Percentiles rank a stretch among this genome's conserved stretches.
phyloP scores from a whole-genome alignment of 53 echinoderm and acorn worm genomes.

The Echinarachnius parma region DNA sequence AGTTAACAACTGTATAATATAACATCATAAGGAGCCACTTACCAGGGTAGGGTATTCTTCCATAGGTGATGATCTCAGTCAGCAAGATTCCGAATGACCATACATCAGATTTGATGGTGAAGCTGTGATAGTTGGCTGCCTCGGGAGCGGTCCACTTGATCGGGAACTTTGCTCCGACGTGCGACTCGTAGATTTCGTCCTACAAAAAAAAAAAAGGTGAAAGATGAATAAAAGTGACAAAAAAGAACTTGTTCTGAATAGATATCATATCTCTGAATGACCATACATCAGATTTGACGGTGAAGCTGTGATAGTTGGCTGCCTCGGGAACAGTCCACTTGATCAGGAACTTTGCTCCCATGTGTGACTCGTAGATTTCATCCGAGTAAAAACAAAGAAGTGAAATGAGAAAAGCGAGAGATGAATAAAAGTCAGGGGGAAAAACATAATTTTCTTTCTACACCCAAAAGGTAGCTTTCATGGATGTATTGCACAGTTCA shows the following conservation, averaged over 20 bases:
- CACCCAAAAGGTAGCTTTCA: too few species aligned
- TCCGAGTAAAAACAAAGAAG: constrained; percentile 46
- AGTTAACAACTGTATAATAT: too few species aligned
- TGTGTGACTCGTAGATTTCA: constrained; percentile 87
- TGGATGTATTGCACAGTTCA: too few species aligned
- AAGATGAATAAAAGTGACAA: too few species aligned
- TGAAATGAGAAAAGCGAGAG: not conserved
- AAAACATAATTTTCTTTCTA: too few species aligned
- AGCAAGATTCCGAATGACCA: constrained; percentile 98
- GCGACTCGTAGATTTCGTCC: constrained; percentile 93
- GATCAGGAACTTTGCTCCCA: constrained; percentile 95
- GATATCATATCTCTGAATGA: too few species aligned
- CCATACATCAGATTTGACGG: constrained; percentile 98
- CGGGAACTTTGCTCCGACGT: constrained; percentile 94
- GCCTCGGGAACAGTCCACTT: constrained; percentile 99
- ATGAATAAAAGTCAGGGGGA: too few species aligned
- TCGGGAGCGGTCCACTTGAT: constrained; percentile 99
- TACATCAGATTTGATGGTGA: constrained; percentile 97
- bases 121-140: constrained; percentile 94
- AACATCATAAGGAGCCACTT: not conserved
- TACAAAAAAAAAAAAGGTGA: constrained; percentile 13
- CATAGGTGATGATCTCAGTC: constrained; percentile 93
- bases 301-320: constrained; percentile 94
- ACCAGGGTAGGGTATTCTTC: constrained; percentile 99
- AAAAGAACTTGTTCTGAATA: too few species aligned